Evolutionary conservation across 2,888 invertebrate genomes (phyloP), one percentile per base, ranked within the genome.

Genomic region (Lobophora halterata): DNA sequence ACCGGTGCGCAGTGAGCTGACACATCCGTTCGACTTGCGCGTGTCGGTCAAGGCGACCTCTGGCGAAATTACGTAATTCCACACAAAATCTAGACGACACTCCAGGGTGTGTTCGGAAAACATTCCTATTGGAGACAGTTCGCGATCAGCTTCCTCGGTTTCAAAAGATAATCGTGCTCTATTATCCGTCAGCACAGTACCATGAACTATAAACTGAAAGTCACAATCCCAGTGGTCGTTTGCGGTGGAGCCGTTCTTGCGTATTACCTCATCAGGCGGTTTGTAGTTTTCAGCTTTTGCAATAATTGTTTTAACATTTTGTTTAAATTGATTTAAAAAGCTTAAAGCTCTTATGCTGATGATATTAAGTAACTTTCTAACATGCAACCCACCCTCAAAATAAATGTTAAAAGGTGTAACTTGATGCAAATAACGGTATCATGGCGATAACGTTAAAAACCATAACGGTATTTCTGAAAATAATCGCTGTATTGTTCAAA

Each of bases 221-320:
- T 86, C 49, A 83, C 85, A 48, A 79, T 87, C 61, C 87, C 87
- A 39, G 79, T 85, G 65, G 72, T 86, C 62, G 86, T 87, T 71
- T 87, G 87, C 71, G 87, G 87, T 68, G 85, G 87, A 53, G 87
- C 87, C 52, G 86, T 87, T 61, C 77, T 87, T 58, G 82, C 81
- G 46, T 87, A 82, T 83, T 87, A 86, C 79, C 80, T 87, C 83
- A 86, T 86, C 72, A 78, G 81, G 77, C 83, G 87, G 87, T 87
- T 80, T 62, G 87, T 87, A 82, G 58, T n/a, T n/a, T n/a, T n/a
- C n/a, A n/a, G n/a, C n/a, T n/a, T n/a, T n/a, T n/a, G n/a, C n/a
- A n/a, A n/a, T n/a, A n/a, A n/a, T n/a, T n/a, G n/a, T n/a, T n/a
- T n/a, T n/a, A n/a, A n/a, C n/a, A n/a, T n/a, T n/a, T n/a, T n/a